Evolutionary conservation across 2,113 vertebrate genomes (phyloP), one percentile per base, ranked within the genome.

Genomic region (Pituophis catenifer): DNA sequence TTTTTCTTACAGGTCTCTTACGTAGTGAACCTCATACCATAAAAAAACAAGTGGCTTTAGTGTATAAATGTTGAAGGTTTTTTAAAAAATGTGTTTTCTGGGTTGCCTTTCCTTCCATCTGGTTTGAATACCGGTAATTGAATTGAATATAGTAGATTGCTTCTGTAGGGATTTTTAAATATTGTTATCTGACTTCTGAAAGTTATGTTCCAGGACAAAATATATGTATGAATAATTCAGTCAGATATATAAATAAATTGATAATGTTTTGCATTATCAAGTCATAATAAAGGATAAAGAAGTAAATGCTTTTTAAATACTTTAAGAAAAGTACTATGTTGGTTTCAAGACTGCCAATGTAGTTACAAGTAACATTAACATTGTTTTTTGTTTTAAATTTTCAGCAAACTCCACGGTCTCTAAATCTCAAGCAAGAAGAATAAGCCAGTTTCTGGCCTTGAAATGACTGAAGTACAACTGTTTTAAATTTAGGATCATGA

Each of bases 361-460:
- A 86, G 91, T 75, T 0, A 15, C 2, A 38, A 91, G 24, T 88
- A 89, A 26, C 53, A n/a, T 93, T 93, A 85, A 95, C 50, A 44
- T 54, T 93, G 93, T 86, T 26, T 92, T 85, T 7, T 91, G 4
- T 95, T 98, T 98, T 96, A 97, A 98, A 9, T 95, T 98, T 98
- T 95, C 97, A 98, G 98, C 97, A 98, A 98, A 96, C 98, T 98
- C 90, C 97, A 98, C 90, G 97, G 92, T 3, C 95, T 98, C 52
- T 98, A 97, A 98, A 81, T 95, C 93, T 89, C 7, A 75, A 89
- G 81, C 52, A 5, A 70, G 58, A 93, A 70, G 89, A 95, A 91
- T 15, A 93, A 59, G 94, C 44, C 0, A 85, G 19, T 17, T 65
- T 85, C 44, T 0, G 59, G 26, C 3, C 33, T 59, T 95, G 89